These are phyloP conservation scores for Rhimphoctona megacephalus DNA, from an alignment of 2,888 invertebrate genomes.

Conservation along the genomic window DNA sequence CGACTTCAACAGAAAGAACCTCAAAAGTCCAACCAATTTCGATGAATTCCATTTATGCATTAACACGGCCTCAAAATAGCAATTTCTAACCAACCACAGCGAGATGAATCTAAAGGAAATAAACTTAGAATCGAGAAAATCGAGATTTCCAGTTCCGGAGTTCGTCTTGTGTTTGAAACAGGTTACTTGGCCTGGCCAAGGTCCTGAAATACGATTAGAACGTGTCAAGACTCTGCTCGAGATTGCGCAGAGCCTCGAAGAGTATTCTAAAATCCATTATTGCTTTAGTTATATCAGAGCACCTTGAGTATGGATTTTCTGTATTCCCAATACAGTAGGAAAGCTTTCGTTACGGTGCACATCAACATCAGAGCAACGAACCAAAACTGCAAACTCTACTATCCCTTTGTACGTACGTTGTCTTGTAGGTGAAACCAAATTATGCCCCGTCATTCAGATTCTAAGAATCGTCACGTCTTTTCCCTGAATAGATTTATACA, in stretches of 20 bases:
- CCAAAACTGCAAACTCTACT: conserved; percentile 4
- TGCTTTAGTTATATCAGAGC: not conserved
- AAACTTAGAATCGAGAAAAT: not conserved
- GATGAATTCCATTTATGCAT: not conserved
- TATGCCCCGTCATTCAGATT: conserved; percentile 9
- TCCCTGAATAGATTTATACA: not conserved
- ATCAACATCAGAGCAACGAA: conserved; percentile 30
- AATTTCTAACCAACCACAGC: not conserved
- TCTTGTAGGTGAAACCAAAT: conserved; percentile 17
- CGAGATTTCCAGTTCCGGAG: not conserved
- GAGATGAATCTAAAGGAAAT: not conserved
- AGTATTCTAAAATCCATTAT: conserved; percentile 16
- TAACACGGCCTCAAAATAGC: not conserved
- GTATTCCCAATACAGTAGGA: conserved; percentile 4
- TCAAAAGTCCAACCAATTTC: not conserved
- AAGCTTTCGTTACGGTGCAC: not conserved
- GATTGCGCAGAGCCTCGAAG: not conserved
- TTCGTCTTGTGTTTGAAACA: not conserved
- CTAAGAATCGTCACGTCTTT: not conserved
- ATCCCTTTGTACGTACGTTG: conserved; percentile 22
- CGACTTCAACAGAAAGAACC: not conserved
- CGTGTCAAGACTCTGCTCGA: conserved; percentile 1
- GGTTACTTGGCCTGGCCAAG: not conserved
- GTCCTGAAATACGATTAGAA: not conserved
- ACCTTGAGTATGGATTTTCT: conserved; percentile 9